Evolutionary conservation across 1,140 invertebrate genomes (phyloP), one percentile per base, ranked within the genome.

Genomic region (Oryzaephilus surinamensis): DNA sequence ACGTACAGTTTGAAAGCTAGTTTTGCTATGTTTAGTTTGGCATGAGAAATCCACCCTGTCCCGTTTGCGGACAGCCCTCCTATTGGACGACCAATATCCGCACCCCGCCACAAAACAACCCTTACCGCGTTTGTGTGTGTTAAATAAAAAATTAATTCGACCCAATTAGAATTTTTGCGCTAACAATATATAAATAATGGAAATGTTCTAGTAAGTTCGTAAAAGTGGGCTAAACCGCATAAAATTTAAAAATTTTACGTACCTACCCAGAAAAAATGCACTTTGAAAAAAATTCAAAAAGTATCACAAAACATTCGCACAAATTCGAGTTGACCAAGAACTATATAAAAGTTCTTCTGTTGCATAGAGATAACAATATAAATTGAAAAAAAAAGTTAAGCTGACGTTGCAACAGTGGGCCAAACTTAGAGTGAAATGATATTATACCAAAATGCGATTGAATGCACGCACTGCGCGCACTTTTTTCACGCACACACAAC

Each of bases 401-500:
- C 31, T 46, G 43, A 46, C 43, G 43, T 42, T 45, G 47, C 37
- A 49, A n/a, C n/a, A n/a, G 39, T 30, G 30, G 43, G 33, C 47
- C 39, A 42, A 49, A 38, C 38, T 36, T n/a, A 28, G 24, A 40
- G 29, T 38, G 36, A 29, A 38, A 38, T 40, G 38, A 32, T n/a
- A n/a, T n/a, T n/a, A n/a, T 40, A 29, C 26, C 17, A 10, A 31
- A 36, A 43, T 30, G 28, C 41, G 41, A 43, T 38, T 32, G 37
- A 41, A 51, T 45, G 42, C 49, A 44, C 47, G 44, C 50, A 44
- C 48, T 36, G 41, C 44, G 44, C 51, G 44, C 46, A 50, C 45
- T 50, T 48, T 52, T 44, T 51, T 47, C 45, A 51, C 50, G 49
- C 51, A 48, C 43, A 41, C 36, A 43, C 38, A 38, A 56, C 39